Base-by-base conservation (phyloP, 2,113 vertebrate species). In the Astatoreochromis straeleni region DNA sequence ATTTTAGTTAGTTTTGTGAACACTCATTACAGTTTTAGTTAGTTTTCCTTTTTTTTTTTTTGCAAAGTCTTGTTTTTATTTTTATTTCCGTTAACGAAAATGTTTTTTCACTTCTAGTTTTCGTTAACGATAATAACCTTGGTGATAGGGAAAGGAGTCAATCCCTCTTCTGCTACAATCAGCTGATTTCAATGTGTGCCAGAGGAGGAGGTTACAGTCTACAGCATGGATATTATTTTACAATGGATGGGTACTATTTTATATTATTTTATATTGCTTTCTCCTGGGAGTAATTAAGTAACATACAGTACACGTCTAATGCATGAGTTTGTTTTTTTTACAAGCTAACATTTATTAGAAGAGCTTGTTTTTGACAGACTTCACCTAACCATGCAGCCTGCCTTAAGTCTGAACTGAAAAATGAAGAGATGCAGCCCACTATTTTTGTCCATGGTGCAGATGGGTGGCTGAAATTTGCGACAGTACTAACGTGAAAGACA, bases 121-220 rank as follows among this genome's bases (percentile, higher is more conserved):
- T 55, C 2, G 0, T 4, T 55, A 55, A 55, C 2, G 0, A 58
- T 58, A 58, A 16, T 58, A 2, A 16, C 55, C 2, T 29, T 0
- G 7, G 24, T 29, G 16, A 58, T 31, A 58, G 26, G 57, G 57
- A 60, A 60, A 60, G 5, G 57, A 60, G 19, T 60, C 8, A 2
- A 60, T 60, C 16, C 5, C 29, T 19, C 16, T 60, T 60, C 29
- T 19, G 57, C 57, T 10, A 19, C 29, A 60, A 33, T 63, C 58
- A 63, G 5, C 9, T 63, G 16, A 63, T 63, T 60, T 60, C 57
- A 60, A 11, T 60, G 58, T 63, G 9, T 33, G 58, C 58, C 16
- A 33, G 29, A 33, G 58, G 57, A 6, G 51, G 49, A 53, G 5
- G 29, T 63, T 63, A 63, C 57, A 3, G 14, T 60, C 5, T 33